Evolutionary conservation across 2,888 invertebrate genomes (phyloP).

Genomic region (Spodoptera picta): DNA sequence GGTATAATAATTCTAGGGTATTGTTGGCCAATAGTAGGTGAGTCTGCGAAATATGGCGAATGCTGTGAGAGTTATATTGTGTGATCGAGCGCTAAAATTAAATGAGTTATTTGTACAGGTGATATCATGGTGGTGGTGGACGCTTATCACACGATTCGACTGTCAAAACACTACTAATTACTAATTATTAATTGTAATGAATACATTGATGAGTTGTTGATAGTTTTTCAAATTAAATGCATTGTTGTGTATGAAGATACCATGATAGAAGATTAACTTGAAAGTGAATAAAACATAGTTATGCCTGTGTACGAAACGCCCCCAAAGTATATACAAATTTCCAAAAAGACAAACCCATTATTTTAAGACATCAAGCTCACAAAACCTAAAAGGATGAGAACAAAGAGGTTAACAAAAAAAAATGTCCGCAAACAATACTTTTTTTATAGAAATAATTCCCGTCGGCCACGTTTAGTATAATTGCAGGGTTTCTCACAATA

Average conservation of each 20-base stretch:
- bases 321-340: neutral
- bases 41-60: slow-evolving; percentile 24
- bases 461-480: slow-evolving; percentile 45
- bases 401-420: slow-evolving; percentile 20
- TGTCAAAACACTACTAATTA: neutral
- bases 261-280: too few relatives aligned
- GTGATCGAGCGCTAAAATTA: neutral
- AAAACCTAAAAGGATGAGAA: slow-evolving; percentile 15
- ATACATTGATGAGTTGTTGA: neutral
- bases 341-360: slow-evolving; percentile 5
- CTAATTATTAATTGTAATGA: neutral
- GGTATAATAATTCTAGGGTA: slow-evolving; percentile 58
- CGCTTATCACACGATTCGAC: slow-evolving; percentile 1
- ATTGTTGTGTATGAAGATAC: too few relatives aligned
- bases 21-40: slow-evolving; percentile 52
- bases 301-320: too few relatives aligned
- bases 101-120: slow-evolving; percentile 23
- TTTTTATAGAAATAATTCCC: slow-evolving; percentile 38
- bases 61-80: slow-evolving; percentile 13
- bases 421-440: slow-evolving; percentile 19
- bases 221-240: neutral
- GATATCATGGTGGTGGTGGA: slow-evolving; percentile 3
- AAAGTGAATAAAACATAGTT: too few relatives aligned
- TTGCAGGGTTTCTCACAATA: slow-evolving; percentile 64
- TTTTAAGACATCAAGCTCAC: slow-evolving; percentile 1